These are phyloP conservation scores for Theocolax elegans DNA, from an alignment of 1,140 invertebrate genomes.

Conservation along the genomic window DNA sequence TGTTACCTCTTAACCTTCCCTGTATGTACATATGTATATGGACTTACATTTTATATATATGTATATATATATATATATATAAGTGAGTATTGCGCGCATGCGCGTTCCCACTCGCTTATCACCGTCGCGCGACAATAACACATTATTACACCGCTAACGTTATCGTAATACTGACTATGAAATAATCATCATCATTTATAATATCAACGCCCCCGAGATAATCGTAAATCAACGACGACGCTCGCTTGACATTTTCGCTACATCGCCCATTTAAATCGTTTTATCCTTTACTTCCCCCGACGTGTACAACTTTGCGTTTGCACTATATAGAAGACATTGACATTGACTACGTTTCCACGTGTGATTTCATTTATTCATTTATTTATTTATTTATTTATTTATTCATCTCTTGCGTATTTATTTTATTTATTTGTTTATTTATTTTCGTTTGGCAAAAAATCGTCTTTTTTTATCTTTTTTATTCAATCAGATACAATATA, in stretches of 20 bases:
- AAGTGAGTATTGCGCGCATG: not conserved
- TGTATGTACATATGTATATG: conserved; percentile 38
- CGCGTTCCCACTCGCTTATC: conserved; percentile 22
- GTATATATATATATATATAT: not conserved
- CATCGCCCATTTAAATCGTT: too few species aligned
- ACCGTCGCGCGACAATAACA: conserved; percentile 13
- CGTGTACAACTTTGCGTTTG: too few species aligned
- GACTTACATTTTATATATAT: conserved; percentile 13
- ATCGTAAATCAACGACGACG: not conserved
- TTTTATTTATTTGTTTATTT: too few species aligned
- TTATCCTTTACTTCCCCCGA: too few species aligned
- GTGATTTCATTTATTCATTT: too few species aligned
- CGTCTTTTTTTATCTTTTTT: too few species aligned
- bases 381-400: too few species aligned
- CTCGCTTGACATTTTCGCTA: too few species aligned
- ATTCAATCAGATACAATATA: too few species aligned
- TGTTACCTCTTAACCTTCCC: too few species aligned
- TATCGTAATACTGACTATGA: conserved; percentile 1
- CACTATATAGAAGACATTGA: conserved; percentile 20
- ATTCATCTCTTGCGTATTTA: too few species aligned
- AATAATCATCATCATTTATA: conserved; percentile 4
- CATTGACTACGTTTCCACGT: not conserved
- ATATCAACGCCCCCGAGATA: not conserved
- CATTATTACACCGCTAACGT: conserved; percentile 3
- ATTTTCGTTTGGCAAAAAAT: too few species aligned